These are phyloP conservation scores for Chloropsis hardwickii DNA, from an alignment of 2,113 vertebrate genomes.

Conservation along the genomic window DNA sequence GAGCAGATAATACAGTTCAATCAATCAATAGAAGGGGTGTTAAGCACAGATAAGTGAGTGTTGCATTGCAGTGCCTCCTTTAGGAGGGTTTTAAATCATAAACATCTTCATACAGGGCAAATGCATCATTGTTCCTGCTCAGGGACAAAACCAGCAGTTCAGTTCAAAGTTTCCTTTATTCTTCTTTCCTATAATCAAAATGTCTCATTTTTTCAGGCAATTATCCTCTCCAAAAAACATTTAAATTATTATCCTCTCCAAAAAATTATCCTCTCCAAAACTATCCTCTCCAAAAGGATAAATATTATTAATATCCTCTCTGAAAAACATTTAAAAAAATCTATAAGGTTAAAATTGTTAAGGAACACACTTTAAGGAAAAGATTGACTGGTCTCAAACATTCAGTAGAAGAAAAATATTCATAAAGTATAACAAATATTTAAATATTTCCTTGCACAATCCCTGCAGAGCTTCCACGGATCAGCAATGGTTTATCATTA, in stretches of 20 bases:
- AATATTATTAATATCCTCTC: too few relatives aligned
- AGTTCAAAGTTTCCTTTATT: not conserved
- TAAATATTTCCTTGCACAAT: not conserved
- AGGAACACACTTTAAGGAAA: accelerated
- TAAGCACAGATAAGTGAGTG: not conserved
- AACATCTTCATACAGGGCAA: not conserved
- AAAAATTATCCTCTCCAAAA: not conserved
- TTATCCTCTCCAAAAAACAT: not conserved
- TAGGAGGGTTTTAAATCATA: not conserved
- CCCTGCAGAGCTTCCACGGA: not conserved
- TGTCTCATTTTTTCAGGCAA: not conserved
- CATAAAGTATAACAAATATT: not conserved
- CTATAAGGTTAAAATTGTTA: not conserved
- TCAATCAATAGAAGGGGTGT: not conserved
- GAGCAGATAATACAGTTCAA: not conserved
- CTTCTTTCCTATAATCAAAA: not conserved
- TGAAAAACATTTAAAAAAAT: not conserved
- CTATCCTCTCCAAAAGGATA: too few relatives aligned
- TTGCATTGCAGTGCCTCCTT: not conserved
- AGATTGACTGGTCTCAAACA: not conserved
- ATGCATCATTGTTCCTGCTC: not conserved
- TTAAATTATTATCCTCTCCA: not conserved
- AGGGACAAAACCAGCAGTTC: not conserved
- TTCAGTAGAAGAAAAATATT: not conserved
- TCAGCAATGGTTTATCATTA: not conserved